Evolutionary conservation across 2,797 vertebrate species (phyloP).

Genomic region (Eupleurogrammus muticus): DNA sequence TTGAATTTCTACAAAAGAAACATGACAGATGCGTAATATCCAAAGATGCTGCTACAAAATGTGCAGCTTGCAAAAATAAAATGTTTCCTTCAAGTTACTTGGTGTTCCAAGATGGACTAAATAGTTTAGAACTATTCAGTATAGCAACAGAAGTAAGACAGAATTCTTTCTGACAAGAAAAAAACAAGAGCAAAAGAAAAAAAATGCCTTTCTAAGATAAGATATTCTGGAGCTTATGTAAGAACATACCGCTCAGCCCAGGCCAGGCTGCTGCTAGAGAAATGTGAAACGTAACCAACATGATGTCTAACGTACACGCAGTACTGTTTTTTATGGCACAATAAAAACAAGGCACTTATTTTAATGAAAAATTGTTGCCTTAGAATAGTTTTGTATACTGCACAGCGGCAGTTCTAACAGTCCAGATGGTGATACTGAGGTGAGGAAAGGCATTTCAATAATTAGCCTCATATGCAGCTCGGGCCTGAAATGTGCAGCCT

Average conservation of each 20-base stretch:
- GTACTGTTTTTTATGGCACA: slow-evolving; percentile 4
- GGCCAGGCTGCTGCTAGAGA: background rate
- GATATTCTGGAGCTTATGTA: slow-evolving; percentile 3
- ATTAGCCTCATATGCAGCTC: background rate
- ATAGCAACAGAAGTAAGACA: background rate
- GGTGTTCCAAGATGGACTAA: background rate
- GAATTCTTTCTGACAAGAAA: background rate
- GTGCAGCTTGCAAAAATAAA: background rate
- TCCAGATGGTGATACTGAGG: slow-evolving; percentile 1
- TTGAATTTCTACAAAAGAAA: background rate
- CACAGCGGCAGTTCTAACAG: background rate
- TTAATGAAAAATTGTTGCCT: background rate
- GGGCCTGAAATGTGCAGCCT: slow-evolving; percentile 7
- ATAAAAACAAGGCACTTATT: slow-evolving; percentile 13
- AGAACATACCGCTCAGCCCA: background rate
- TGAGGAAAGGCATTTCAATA: slow-evolving; percentile 3
- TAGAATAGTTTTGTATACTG: background rate
- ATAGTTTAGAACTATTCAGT: slow-evolving; percentile 1
- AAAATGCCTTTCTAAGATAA: slow-evolving; percentile 19
- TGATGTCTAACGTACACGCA: background rate
- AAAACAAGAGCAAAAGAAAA: slow-evolving; percentile 7
- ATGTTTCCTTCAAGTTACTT: background rate
- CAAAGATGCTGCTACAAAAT: background rate
- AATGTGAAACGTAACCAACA: slow-evolving; percentile 3
- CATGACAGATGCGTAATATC: slow-evolving; percentile 17